phyloP scores from a whole-genome alignment of 2,797 vertebrate genomes.

The Varecia variegata region DNA sequence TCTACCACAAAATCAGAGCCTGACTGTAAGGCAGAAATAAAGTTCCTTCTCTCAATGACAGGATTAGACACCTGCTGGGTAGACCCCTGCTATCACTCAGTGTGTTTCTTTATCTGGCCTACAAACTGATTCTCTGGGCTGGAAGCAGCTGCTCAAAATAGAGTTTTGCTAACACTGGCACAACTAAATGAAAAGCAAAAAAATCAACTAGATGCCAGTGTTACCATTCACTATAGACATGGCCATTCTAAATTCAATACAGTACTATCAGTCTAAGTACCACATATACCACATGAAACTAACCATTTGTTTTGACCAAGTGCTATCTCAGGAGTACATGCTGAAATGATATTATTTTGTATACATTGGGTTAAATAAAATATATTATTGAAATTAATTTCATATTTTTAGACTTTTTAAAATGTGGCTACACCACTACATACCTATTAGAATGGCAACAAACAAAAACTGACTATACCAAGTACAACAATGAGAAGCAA shows the following conservation, averaged over 20 bases:
- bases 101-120: not conserved
- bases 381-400: not conserved
- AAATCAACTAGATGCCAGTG: not conserved
- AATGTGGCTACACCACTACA: not conserved
- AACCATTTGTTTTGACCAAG: not conserved
- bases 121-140: not conserved
- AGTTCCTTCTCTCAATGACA: not conserved
- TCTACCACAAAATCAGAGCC: not conserved
- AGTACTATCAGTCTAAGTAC: not conserved
- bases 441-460: not conserved
- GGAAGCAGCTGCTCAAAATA: not conserved
- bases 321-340: not conserved
- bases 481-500: not conserved
- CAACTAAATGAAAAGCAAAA: not conserved
- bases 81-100: not conserved
- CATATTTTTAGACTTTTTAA: not conserved
- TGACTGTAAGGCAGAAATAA: not conserved
- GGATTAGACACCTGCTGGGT: not conserved
- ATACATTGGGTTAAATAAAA: not conserved
- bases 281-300: not conserved
- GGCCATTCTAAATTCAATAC: not conserved
- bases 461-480: not conserved
- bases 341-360: not conserved
- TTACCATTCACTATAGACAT: not conserved
- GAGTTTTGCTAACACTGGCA: not conserved